phyloP scores from a whole-genome alignment of 2,113 vertebrate species.

The Oncorhynchus gorbuscha region DNA sequence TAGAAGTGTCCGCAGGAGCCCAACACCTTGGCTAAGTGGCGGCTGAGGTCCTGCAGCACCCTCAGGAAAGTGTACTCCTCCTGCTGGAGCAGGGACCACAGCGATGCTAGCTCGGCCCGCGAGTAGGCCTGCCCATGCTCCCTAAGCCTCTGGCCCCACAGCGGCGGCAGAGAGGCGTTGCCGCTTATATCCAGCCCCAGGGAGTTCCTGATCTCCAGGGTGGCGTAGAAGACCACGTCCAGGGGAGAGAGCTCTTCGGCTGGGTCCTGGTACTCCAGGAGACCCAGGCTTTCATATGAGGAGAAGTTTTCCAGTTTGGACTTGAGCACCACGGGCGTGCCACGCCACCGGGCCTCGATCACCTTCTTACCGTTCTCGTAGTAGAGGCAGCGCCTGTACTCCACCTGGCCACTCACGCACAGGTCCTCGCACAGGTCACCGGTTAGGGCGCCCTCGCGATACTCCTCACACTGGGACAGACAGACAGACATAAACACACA shows the following conservation, averaged over 20 bases:
- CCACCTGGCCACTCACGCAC: constrained; percentile 79
- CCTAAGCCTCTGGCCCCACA: constrained; percentile 60
- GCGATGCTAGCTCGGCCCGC: constrained; percentile 84
- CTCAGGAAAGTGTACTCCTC: constrained; percentile 92
- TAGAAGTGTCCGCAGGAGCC: constrained; percentile 98
- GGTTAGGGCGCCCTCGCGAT: constrained; percentile 76
- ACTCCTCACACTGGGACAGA: constrained; percentile 86
- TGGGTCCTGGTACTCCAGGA: constrained; percentile 75
- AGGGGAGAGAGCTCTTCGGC: constrained; percentile 76
- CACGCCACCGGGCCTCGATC: constrained; percentile 89
- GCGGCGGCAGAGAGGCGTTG: neutral
- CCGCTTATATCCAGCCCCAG: constrained; percentile 78
- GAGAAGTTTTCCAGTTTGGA: constrained; percentile 91
- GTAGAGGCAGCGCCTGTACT: constrained; percentile 89
- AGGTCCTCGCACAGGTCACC: constrained; percentile 93
- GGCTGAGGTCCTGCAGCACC: constrained; percentile 87
- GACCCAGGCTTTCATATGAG: constrained; percentile 80
- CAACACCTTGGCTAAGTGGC: constrained; percentile 84
- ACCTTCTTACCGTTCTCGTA: constrained; percentile 95
- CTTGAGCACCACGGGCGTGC: constrained; percentile 85
- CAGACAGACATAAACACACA: constrained; percentile 14
- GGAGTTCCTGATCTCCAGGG: constrained; percentile 84
- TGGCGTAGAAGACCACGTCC: constrained; percentile 85
- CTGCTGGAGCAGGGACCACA: constrained; percentile 93
- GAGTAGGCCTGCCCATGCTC: constrained; percentile 60